Evolutionary conservation across 2,113 vertebrate species (phyloP).

Genomic region (Psittacula cyanocephala): DNA sequence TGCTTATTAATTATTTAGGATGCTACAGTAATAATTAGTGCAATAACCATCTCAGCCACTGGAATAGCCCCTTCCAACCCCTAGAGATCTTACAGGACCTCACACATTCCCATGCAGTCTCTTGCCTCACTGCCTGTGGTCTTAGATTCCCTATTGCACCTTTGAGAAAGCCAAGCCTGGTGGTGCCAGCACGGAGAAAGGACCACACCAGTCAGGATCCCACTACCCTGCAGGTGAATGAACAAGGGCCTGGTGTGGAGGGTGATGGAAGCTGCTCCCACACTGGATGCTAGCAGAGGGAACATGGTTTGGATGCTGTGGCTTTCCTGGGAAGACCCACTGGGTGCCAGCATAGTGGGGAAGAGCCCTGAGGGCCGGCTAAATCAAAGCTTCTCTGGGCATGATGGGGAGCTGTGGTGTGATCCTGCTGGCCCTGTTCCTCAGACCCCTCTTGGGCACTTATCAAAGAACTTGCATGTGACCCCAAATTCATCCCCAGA

Average conservation of each 20-base stretch:
- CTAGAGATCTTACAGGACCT: neutral
- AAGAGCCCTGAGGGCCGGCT: neutral
- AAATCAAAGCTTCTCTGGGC: neutral
- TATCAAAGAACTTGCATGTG: neutral
- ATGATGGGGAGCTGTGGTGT: rapidly evolving
- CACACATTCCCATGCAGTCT: neutral
- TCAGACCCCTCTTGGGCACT: neutral
- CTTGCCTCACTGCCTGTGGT: neutral
- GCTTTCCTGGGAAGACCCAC: neutral
- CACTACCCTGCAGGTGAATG: neutral
- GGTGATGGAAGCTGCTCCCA: neutral
- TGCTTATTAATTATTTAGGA: conserved; percentile 12
- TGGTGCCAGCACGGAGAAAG: neutral
- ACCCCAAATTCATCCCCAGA: neutral
- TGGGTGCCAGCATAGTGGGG: neutral
- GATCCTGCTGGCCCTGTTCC: neutral
- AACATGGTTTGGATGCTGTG: rapidly evolving
- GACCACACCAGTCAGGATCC: neutral
- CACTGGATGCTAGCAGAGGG: neutral
- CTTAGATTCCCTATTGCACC: neutral
- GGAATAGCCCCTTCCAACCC: neutral
- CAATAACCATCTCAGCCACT: neutral
- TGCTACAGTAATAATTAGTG: neutral
- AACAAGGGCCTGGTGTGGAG: neutral
- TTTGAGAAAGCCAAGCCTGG: neutral